Conservation (phyloP, 2,113 vertebrate species). For the Nannobrachium achirus region DNA sequence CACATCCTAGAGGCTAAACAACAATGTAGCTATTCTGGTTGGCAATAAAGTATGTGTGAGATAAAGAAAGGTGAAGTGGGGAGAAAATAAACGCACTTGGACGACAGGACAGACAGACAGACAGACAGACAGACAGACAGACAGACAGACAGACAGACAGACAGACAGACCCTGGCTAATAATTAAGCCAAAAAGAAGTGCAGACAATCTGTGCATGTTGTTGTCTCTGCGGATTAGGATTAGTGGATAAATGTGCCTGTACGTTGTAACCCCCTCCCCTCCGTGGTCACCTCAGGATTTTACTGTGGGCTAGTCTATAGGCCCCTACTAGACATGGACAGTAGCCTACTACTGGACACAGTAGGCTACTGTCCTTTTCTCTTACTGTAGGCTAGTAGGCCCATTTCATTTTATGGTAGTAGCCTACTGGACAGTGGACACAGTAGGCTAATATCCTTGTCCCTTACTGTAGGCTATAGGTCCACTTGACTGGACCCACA, state of each 20-base stretch:
- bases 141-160: no score
- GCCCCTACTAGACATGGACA: conserved; percentile 19
- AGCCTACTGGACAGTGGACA: no score
- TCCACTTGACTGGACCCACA: no score
- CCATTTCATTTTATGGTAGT: no score
- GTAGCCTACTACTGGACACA: not conserved
- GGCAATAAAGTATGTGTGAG: no score
- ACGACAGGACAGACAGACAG: no score
- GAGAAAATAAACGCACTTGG: conserved; percentile 1
- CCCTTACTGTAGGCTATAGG: no score
- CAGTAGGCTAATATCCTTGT: no score
- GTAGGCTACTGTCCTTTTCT: not conserved
- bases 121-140: no score
- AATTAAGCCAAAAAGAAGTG: conserved; percentile 32
- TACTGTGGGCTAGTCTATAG: not conserved
- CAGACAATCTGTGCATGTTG: conserved; percentile 53
- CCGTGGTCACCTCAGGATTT: no score
- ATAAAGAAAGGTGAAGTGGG: no score
- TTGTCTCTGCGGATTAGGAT: conserved; percentile 72
- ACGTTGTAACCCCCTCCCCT: not conserved
- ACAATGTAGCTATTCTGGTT: not conserved
- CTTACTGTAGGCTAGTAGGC: not conserved
- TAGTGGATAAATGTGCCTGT: conserved; percentile 39
- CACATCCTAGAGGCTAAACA: not conserved
- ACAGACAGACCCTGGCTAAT: conserved; percentile 39